phyloP scores from a whole-genome alignment of 1,140 invertebrate species.

The Metopolophium dirhodum region DNA sequence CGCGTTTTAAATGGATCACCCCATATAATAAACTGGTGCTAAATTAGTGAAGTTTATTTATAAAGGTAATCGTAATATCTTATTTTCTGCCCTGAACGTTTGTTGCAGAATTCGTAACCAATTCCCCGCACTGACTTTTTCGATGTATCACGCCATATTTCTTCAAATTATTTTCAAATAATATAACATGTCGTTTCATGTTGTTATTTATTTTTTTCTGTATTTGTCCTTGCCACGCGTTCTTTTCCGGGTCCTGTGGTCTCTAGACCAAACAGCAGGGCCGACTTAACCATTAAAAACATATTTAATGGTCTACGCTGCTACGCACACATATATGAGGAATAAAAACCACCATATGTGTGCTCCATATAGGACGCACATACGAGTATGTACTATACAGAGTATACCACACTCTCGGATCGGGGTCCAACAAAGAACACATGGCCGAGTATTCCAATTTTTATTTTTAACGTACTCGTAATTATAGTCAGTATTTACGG shows the following conservation, averaged over 20 bases:
- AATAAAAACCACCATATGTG: conserved; percentile 18
- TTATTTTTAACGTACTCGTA: conserved; percentile 44
- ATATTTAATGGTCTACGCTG: conserved; percentile 16
- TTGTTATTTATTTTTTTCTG: neutral
- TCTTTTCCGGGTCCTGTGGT: neutral
- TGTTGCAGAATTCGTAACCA: neutral
- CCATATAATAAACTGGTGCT: too few species aligned
- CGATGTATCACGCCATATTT: neutral
- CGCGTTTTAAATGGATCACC: too few species aligned
- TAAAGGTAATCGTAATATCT: neutral
- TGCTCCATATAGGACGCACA: neutral
- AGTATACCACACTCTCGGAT: neutral
- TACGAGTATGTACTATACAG: neutral
- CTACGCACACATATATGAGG: neutral
- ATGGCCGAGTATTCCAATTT: conserved; percentile 20
- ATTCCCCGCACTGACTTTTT: neutral
- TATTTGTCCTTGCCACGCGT: neutral
- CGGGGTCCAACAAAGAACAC: conserved; percentile 24
- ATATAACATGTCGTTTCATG: neutral
- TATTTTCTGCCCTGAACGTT: neutral
- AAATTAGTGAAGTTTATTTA: neutral
- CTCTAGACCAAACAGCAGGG: neutral
- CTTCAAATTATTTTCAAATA: neutral
- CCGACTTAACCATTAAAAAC: neutral
- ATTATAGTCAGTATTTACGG: conserved; percentile 9